Evolutionary conservation across 2,113 vertebrate genomes (phyloP), one percentile per base, ranked within the genome.

Genomic region (Saguinus midas): DNA sequence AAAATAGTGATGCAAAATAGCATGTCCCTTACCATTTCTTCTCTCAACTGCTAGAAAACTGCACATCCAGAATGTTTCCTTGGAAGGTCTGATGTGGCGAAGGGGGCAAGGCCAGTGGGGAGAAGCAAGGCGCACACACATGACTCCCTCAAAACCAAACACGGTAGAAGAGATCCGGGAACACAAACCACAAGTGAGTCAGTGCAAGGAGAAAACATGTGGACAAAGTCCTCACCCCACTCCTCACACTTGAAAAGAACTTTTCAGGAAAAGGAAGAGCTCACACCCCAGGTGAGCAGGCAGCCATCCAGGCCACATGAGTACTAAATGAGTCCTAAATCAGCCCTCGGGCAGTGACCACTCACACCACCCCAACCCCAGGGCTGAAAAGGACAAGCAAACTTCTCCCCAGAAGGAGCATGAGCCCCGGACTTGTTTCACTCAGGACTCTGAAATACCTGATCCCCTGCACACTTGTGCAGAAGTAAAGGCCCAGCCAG

Each of bases 121-220:
- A 96, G 80, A 76, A 87, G 58, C 45, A 23, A 64, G 40, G 50
- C 27, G 2, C 29, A 48, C 57, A 87, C 57, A 87, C 48, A 7
- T 0, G 0, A 68, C 72, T 57, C 40, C 95, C 86, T 58, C 58
- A 32, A 70, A 91, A 96, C 64, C 66, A 16, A 96, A 92, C 96
- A 61, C 32, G 2, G 40, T 58, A 57, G 66, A 93, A 70, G 55
- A 85, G 78, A 58, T 96, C 96, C 96, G 95, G 97, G 94, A 97
- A 97, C 8, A 2, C 57, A 97, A 97, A 97, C 96, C 95, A 92
- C 84, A 90, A 85, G 96, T 96, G 95, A 97, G 93, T 98, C 96
- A 98, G 95, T 52, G 11, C 10, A 11, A 43, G 61, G 64, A 87
- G 23, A 79, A 16, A 45, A 57, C 45, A 32, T 11, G n/a, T 84